Evolutionary conservation across 2,888 invertebrate genomes (phyloP).

Genomic region (Rhamnusium bicolor): DNA sequence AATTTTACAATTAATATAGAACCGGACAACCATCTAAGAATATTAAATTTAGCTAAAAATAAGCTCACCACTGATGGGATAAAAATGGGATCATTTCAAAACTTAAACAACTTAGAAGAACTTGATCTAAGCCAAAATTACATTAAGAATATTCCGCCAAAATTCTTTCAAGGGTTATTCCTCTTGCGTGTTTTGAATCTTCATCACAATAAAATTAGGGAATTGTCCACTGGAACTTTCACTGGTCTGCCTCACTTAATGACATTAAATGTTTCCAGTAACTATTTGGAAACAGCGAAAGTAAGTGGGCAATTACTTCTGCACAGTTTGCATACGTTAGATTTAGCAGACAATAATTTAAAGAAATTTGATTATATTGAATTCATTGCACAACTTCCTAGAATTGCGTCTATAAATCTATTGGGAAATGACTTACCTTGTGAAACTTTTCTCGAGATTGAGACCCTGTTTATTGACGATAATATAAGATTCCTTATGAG

Average conservation of each 20-base stretch:
- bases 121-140: conserved; percentile 61
- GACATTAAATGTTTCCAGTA: conserved; percentile 62
- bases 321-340: conserved; percentile 61
- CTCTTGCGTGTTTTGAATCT: conserved; percentile 61
- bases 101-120: conserved; percentile 60
- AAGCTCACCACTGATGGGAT: conserved; percentile 55
- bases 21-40: conserved; percentile 59
- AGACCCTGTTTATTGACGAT: conserved; percentile 58
- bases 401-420: conserved; percentile 57
- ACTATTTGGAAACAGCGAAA: conserved; percentile 55
- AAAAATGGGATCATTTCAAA: conserved; percentile 57
- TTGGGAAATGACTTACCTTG: conserved; percentile 62
- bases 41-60: conserved; percentile 62
- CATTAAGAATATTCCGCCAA: conserved; percentile 57
- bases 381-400: conserved; percentile 61
- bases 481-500: conserved; percentile 50
- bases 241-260: conserved; percentile 63
- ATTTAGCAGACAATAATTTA: conserved; percentile 63
- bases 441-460: conserved; percentile 60
- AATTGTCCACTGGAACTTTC: conserved; percentile 62
- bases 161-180: conserved; percentile 60
- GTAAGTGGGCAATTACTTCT: conserved; percentile 61
- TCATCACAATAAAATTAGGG: conserved; percentile 60
- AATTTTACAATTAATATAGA: conserved; percentile 58
- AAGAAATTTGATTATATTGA: conserved; percentile 61